Percentiles rank a stretch among this genome's conserved stretches.
These are phyloP conservation scores for Sphenopsis melanotis DNA, from an alignment of 2,797 vertebrate genomes.

Conservation along the genomic window DNA sequence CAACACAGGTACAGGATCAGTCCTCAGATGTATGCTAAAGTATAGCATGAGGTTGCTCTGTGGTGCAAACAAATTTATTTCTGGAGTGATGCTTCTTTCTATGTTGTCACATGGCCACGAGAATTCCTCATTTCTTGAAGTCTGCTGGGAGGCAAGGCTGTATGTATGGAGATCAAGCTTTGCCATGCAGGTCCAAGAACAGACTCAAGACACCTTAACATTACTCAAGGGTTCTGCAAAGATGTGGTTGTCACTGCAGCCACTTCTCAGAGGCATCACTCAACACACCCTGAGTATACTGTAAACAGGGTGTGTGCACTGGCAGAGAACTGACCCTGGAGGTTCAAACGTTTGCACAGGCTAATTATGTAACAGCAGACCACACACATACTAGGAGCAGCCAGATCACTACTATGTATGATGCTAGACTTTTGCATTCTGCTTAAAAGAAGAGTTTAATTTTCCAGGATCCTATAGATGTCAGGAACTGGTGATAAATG, in stretches of 20 bases:
- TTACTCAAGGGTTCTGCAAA: background rate
- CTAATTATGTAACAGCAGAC: background rate
- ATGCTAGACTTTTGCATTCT: background rate
- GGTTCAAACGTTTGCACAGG: background rate
- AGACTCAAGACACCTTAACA: background rate
- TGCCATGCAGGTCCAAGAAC: background rate
- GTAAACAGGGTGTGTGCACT: accelerated
- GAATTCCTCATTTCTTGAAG: background rate
- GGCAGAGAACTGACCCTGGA: background rate
- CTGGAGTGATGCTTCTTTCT: background rate
- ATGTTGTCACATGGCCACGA: background rate
- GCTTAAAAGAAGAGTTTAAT: background rate
- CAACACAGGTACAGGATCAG: accelerated
- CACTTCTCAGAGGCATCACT: background rate
- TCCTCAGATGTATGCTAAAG: background rate
- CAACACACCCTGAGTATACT: background rate
- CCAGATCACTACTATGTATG: background rate
- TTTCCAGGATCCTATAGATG: background rate
- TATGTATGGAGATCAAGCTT: background rate
- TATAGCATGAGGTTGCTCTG: background rate
- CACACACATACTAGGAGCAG: background rate
- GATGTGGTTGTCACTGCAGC: background rate
- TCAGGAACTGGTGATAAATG: background rate
- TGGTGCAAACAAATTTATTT: background rate
- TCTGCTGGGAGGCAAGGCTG: background rate